Percentiles rank a stretch among this genome's conserved stretches.
phyloP scores from a whole-genome alignment of 35 echinoderm and acorn worm genomes.

The Chiridota heheva region DNA sequence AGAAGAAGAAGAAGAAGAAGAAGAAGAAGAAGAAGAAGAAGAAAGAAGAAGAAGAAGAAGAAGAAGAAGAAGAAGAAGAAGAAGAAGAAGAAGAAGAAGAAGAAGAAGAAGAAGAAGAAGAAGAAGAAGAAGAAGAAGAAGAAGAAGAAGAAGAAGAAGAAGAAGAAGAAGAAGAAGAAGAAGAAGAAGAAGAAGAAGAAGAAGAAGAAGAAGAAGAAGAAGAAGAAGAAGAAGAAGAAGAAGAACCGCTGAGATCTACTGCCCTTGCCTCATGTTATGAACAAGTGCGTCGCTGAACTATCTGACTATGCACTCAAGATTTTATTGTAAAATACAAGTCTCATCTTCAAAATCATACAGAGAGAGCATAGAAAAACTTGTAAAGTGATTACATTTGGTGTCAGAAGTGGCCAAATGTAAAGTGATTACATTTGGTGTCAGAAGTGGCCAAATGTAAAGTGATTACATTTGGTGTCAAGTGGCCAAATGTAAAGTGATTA shows the following conservation, averaged over 20 bases:
- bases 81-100: slow-evolving; percentile 30
- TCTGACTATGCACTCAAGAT: too few species aligned
- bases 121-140: slow-evolving; percentile 36
- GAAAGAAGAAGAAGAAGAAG: slow-evolving; percentile 23
- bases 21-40: background rate
- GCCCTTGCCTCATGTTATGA: too few species aligned
- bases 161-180: slow-evolving; percentile 33
- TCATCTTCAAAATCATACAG: too few species aligned
- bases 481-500: too few species aligned
- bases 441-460: too few species aligned
- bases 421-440: too few species aligned
- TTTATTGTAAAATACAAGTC: too few species aligned
- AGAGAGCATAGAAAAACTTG: too few species aligned
- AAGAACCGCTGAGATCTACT: slow-evolving; percentile 7
- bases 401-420: too few species aligned
- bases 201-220: slow-evolving; percentile 35
- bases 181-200: slow-evolving; percentile 36
- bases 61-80: slow-evolving; percentile 36
- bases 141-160: slow-evolving; percentile 35
- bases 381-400: too few species aligned
- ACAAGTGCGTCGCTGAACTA: too few species aligned
- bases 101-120: slow-evolving; percentile 35
- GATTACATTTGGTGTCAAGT: too few species aligned
- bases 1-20: background rate
- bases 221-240: slow-evolving; percentile 31